Conservation (phyloP, 2,797 vertebrate genomes). For the Meriones psammophilus region DNA sequence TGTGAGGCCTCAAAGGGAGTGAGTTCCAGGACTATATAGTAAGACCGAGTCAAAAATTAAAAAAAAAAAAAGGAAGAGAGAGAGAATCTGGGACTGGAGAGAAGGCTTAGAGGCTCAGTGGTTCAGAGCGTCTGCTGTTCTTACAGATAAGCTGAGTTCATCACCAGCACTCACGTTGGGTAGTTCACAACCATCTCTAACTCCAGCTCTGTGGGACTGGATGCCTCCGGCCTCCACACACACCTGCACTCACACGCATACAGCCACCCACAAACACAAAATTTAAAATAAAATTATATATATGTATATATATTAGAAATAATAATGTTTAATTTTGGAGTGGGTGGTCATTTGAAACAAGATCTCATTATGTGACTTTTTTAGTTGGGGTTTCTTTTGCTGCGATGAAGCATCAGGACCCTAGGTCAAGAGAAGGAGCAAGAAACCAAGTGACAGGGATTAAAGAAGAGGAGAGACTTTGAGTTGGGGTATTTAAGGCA, state of each 20-base stretch:
- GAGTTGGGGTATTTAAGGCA: too few species aligned
- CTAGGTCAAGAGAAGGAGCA: too few species aligned
- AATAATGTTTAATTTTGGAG: neutral
- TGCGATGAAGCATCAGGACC: neutral
- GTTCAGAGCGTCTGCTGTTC: neutral
- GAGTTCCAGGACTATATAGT: too few species aligned
- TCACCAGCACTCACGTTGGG: neutral
- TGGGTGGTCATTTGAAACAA: neutral
- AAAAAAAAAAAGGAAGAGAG: too few species aligned
- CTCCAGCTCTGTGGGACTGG: neutral
- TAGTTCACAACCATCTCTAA: neutral
- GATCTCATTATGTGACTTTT: neutral
- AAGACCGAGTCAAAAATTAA: too few species aligned
- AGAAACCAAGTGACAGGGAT: too few species aligned
- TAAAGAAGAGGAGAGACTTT: too few species aligned
- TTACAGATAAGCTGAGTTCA: neutral
- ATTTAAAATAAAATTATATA: neutral
- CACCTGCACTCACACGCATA: neutral
- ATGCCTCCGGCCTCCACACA: neutral
- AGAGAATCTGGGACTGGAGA: neutral
- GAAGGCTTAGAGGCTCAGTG: neutral
- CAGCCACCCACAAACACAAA: neutral
- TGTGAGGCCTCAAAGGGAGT: too few species aligned
- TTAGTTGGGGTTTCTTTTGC: neutral
- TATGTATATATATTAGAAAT: neutral